These are phyloP conservation scores for Eudyptes chrysolophus DNA, from an alignment of 2,113 vertebrate species.

Conservation along the genomic window DNA sequence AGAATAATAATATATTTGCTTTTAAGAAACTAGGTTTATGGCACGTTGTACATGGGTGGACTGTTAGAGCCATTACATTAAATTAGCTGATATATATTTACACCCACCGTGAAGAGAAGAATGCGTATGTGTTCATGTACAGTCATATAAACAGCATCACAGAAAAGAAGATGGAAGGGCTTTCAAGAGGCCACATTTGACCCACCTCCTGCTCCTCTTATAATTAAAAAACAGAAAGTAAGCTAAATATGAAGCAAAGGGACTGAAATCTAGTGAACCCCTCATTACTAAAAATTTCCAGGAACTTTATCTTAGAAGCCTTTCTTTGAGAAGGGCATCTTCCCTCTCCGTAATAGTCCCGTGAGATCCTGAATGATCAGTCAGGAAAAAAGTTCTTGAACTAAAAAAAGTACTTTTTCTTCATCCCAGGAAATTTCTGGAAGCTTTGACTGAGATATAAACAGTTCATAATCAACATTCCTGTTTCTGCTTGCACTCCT, in stretches of 20 bases:
- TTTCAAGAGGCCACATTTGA: neutral
- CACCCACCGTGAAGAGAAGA: neutral
- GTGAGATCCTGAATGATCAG: neutral
- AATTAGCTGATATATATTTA: neutral
- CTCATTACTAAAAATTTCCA: neutral
- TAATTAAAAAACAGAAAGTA: neutral
- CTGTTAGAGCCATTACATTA: neutral
- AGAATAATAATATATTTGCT: neutral
- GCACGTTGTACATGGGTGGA: neutral
- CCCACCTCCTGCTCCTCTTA: neutral
- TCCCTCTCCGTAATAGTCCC: neutral
- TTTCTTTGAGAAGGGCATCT: neutral
- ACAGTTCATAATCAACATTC: slow-evolving; percentile 19
- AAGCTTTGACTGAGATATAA: neutral
- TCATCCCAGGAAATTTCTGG: slow-evolving; percentile 8
- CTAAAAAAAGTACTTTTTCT: neutral
- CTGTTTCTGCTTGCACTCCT: slow-evolving; percentile 22
- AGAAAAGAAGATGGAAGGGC: neutral
- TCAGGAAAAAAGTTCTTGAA: neutral
- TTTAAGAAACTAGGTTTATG: neutral
- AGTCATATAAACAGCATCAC: neutral
- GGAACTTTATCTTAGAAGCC: neutral
- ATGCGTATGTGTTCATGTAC: fast-evolving
- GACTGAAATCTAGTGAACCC: neutral
- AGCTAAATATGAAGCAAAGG: neutral